Conservation (phyloP, 2,113 vertebrate species). For the Clarias batrachus region DNA sequence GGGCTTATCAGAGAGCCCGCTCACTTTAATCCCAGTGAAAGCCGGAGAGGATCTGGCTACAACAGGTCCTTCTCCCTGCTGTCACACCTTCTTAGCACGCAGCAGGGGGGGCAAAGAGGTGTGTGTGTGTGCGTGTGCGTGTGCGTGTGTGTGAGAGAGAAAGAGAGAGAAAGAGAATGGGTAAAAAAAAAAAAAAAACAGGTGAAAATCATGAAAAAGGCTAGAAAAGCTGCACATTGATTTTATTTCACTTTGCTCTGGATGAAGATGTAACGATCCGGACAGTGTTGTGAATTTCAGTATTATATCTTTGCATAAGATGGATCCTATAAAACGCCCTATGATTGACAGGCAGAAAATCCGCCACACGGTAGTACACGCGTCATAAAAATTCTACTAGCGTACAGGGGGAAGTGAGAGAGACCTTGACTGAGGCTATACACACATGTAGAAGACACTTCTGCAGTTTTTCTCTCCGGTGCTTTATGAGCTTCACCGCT, state of each 20-base stretch:
- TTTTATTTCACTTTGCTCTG: not conserved
- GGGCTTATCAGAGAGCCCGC: not conserved
- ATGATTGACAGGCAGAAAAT: slow-evolving; percentile 23
- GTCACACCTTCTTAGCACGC: slow-evolving; percentile 23
- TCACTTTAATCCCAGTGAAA: slow-evolving; percentile 35
- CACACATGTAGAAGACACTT: slow-evolving; percentile 31
- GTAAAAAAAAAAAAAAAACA: not conserved
- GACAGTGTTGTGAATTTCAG: not conserved
- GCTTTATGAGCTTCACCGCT: slow-evolving; percentile 43
- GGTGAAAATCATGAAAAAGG: not conserved
- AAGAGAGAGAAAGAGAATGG: not conserved
- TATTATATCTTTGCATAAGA: slow-evolving; percentile 2
- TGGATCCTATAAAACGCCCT: not conserved
- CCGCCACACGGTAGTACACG: slow-evolving; percentile 34
- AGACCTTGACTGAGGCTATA: not conserved
- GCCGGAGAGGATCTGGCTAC: not conserved
- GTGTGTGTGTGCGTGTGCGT: slow-evolving; percentile 10
- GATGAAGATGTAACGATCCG: not conserved
- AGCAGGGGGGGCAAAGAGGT: slow-evolving; percentile 25
- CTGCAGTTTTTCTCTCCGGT: slow-evolving; percentile 18
- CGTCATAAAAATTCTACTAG: slow-evolving; percentile 27
- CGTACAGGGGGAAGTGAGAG: not conserved
- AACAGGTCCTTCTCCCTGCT: slow-evolving; percentile 19
- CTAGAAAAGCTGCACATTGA: not conserved
- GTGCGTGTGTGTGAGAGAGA: not conserved